Evolutionary conservation across 2,888 invertebrate genomes (phyloP).

Genomic region (Epistrophe grossulariae): DNA sequence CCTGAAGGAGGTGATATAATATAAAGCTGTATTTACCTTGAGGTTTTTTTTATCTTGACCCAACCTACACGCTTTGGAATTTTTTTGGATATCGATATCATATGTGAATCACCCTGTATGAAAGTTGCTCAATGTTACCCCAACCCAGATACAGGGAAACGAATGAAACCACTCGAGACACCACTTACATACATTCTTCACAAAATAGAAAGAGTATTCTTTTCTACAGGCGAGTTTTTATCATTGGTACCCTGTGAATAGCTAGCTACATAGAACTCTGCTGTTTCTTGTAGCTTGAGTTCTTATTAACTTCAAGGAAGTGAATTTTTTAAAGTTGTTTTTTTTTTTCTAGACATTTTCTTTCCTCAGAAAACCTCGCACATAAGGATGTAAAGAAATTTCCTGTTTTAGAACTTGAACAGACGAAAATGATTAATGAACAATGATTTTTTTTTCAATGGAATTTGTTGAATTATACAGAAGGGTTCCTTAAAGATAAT

Average conservation of each 20-base stretch:
- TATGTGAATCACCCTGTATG: not conserved
- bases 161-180: slow-evolving; percentile 64
- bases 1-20: too few relatives aligned
- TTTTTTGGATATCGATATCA: too few relatives aligned
- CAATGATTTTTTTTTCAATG: not conserved
- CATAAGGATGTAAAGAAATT: slow-evolving; percentile 3
- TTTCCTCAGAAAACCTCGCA: not conserved
- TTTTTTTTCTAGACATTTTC: not conserved
- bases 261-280: not conserved
- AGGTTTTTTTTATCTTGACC: too few relatives aligned
- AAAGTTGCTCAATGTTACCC: slow-evolving; percentile 26
- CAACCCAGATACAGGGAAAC: slow-evolving; percentile 24
- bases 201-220: slow-evolving; percentile 22
- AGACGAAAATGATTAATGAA: slow-evolving; percentile 46
- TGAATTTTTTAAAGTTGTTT: not conserved
- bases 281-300: slow-evolving; percentile 17
- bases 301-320: slow-evolving; percentile 51
- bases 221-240: not conserved
- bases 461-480: slow-evolving; percentile 18
- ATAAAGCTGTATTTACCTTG: too few relatives aligned
- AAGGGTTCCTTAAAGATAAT: not conserved
- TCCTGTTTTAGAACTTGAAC: slow-evolving; percentile 37
- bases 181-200: slow-evolving; percentile 56
- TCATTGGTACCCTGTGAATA: slow-evolving; percentile 5
- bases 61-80: too few relatives aligned